A percentile compares a stretch with the other conserved stretches of the same genome.
Conservation (phyloP, 2,888 invertebrate species). For the Rhagonycha fulva region DNA sequence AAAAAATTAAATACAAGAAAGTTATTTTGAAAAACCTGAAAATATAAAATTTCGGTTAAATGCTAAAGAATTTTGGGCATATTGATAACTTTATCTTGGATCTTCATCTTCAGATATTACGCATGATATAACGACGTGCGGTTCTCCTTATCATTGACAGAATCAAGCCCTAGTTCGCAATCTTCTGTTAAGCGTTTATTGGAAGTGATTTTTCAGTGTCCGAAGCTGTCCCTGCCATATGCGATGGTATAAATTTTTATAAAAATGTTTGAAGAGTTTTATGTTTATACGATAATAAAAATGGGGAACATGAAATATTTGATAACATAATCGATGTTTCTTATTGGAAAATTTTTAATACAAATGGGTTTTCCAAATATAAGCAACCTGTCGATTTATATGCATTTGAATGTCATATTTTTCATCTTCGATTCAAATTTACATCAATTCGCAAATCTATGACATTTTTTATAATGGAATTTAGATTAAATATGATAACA, state of each 20-base stretch:
- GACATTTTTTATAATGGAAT: neutral
- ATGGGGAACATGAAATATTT: neutral
- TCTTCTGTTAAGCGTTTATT: neutral
- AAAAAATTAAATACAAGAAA: too few species aligned
- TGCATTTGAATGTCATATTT: neutral
- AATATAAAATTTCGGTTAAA: too few species aligned
- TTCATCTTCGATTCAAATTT: neutral
- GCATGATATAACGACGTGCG: too few species aligned
- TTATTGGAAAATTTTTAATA: neutral
- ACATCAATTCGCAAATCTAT: neutral
- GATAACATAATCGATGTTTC: neutral
- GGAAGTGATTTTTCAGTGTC: slow-evolving; percentile 5
- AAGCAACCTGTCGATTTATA: neutral
- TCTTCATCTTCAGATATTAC: too few species aligned
- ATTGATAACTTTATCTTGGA: too few species aligned
- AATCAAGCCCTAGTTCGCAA: neutral
- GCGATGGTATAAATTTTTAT: slow-evolving; percentile 8
- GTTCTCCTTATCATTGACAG: neutral
- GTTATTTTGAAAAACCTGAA: too few species aligned
- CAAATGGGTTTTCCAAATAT: neutral
- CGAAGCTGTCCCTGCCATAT: slow-evolving; percentile 5
- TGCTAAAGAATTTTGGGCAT: too few species aligned
- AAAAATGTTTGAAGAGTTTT: neutral
- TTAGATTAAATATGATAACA: neutral
- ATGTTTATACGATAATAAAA: slow-evolving; percentile 1